Evolutionary conservation across 2,113 vertebrate species (phyloP).

Genomic region (Empidonax traillii): DNA sequence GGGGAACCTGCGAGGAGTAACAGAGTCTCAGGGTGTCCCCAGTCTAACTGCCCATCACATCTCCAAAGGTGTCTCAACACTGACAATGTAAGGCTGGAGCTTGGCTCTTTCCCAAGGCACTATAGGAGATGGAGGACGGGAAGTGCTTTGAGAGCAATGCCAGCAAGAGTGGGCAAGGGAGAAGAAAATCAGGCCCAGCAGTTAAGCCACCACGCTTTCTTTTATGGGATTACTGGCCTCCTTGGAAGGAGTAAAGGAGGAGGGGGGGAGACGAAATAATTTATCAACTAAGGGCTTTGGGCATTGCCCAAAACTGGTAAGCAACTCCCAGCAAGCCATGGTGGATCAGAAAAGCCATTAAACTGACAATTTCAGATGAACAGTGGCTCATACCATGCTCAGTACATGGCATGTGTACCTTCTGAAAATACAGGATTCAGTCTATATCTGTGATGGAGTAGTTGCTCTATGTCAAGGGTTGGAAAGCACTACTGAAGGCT

Average conservation of each 20-base stretch:
- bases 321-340: slow-evolving; percentile 23
- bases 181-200: neutral
- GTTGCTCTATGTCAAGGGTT: neutral
- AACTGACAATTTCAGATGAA: slow-evolving; percentile 41
- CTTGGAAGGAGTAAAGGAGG: slow-evolving; percentile 31
- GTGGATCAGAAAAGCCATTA: slow-evolving; percentile 37
- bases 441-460: slow-evolving; percentile 75
- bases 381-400: slow-evolving; percentile 37
- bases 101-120: neutral
- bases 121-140: fast-evolving
- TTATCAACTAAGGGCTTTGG: neutral
- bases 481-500: neutral
- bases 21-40: fast-evolving
- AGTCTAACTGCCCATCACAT: neutral
- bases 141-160: neutral
- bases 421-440: slow-evolving; percentile 74
- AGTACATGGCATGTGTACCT: slow-evolving; percentile 44
- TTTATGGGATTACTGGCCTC: slow-evolving; percentile 11
- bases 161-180: neutral
- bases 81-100: fast-evolving
- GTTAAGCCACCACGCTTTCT: neutral
- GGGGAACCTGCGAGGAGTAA: neutral
- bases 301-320: slow-evolving; percentile 6
- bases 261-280: neutral
- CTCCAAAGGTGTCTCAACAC: neutral